These are phyloP conservation scores for Nectonema munidae DNA, from an alignment of 2,888 invertebrate genomes.

Conservation along the genomic window DNA sequence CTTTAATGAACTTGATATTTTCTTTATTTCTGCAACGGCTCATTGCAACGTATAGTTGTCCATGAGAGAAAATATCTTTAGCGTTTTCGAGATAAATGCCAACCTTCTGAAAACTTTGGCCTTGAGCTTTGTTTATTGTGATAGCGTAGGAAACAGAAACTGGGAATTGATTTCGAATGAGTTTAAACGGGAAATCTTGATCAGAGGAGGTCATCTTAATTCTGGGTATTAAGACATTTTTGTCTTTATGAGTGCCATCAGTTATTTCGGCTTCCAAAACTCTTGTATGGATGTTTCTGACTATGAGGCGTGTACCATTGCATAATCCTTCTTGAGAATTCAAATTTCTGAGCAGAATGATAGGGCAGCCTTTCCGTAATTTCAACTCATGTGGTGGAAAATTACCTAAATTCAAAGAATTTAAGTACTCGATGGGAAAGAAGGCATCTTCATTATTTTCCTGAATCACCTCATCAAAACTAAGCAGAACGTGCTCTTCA, in stretches of 20 bases:
- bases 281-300: background rate
- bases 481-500: too few relatives aligned
- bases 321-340: slow-evolving; percentile 18
- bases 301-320: slow-evolving; percentile 18
- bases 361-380: slow-evolving; percentile 18
- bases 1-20: too few relatives aligned
- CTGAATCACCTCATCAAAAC: too few relatives aligned
- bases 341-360: slow-evolving; percentile 19
- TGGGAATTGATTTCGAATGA: slow-evolving; percentile 8
- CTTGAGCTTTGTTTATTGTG: background rate
- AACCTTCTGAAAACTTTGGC: background rate
- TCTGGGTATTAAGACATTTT: background rate
- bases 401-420: slow-evolving; percentile 18
- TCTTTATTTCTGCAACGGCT: too few relatives aligned
- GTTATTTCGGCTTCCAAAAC: background rate
- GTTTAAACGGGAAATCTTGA: slow-evolving; percentile 7
- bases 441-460: background rate
- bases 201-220: background rate
- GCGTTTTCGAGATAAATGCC: background rate
- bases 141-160: background rate
- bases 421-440: slow-evolving; percentile 18
- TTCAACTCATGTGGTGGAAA: slow-evolving; percentile 18
- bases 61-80: background rate
- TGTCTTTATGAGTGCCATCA: background rate
- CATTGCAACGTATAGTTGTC: slow-evolving; percentile 1